Percentiles rank a stretch among this genome's conserved stretches.
These are phyloP conservation scores for Channallabes apus DNA, from an alignment of 2,797 vertebrate genomes.

Conservation along the genomic window DNA sequence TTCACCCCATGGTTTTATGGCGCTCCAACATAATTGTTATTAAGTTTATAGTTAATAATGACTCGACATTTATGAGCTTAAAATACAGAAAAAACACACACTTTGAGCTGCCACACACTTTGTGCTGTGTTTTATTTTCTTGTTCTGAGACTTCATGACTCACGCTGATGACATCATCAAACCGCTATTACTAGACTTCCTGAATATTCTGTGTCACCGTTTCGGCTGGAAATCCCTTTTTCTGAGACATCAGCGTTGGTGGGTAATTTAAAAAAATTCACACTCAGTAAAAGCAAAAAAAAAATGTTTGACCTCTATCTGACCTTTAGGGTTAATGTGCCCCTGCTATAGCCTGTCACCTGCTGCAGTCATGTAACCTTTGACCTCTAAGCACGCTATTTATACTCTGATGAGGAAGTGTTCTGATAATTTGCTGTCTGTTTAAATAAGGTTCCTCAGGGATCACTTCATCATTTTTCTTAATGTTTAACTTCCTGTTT, in stretches of 20 bases:
- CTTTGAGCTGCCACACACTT: background rate
- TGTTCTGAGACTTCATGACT: background rate
- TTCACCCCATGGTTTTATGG: background rate
- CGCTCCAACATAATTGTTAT: background rate
- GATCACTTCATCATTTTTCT: background rate
- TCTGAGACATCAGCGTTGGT: background rate
- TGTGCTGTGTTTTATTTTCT: background rate
- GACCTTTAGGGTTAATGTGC: background rate
- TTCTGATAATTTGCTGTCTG: background rate
- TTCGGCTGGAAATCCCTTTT: background rate
- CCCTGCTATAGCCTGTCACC: background rate
- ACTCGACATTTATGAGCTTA: background rate
- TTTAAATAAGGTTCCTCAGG: background rate
- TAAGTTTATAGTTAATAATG: background rate
- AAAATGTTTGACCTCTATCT: background rate
- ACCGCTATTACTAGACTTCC: background rate
- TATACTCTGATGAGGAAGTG: background rate
- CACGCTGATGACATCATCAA: conserved; percentile 19
- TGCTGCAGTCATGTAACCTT: background rate
- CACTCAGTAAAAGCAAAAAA: background rate
- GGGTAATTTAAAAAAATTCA: background rate
- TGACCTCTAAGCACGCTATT: background rate
- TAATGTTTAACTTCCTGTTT: background rate
- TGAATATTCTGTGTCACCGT: background rate
- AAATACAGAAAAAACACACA: background rate